phyloP scores from a whole-genome alignment of 1,140 invertebrate species.

The Aphelenchoides avenae region DNA sequence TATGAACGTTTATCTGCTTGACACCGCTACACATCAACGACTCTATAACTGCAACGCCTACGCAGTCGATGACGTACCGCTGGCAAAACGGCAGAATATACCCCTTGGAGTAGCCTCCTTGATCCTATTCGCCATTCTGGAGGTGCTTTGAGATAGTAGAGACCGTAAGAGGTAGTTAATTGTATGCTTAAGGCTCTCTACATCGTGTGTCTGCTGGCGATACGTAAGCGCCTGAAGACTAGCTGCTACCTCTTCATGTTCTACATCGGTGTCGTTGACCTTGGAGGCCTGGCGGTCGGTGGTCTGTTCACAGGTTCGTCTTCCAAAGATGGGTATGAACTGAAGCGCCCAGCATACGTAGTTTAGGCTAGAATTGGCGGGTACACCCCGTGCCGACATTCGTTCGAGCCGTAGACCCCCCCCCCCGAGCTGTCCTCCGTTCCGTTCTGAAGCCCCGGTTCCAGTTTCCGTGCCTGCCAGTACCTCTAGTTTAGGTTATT shows the following conservation, averaged over 20 bases:
- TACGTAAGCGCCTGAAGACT: constrained; percentile 8
- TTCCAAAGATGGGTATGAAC: constrained; percentile 8
- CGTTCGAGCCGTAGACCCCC: background rate
- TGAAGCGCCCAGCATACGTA: background rate
- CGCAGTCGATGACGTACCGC: constrained; percentile 8
- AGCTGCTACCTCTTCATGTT: constrained; percentile 21
- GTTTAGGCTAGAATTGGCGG: background rate
- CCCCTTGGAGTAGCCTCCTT: constrained; percentile 2
- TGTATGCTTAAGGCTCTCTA: background rate
- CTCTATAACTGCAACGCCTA: constrained; percentile 18
- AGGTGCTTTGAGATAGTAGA: background rate
- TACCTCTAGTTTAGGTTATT: background rate
- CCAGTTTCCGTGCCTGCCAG: background rate
- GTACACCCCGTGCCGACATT: background rate
- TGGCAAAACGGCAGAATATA: background rate
- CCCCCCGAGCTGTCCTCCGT: background rate
- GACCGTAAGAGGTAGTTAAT: background rate
- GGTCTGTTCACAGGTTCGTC: constrained; percentile 11
- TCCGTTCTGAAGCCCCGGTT: background rate
- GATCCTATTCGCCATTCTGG: constrained; percentile 11
- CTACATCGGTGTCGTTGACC: constrained; percentile 20
- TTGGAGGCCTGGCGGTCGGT: constrained; percentile 9
- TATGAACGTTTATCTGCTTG: constrained; percentile 18
- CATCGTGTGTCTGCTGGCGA: constrained; percentile 1
- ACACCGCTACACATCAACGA: background rate